Base-by-base conservation (phyloP, 2,797 vertebrate species). In the Acomys russatus region DNA sequence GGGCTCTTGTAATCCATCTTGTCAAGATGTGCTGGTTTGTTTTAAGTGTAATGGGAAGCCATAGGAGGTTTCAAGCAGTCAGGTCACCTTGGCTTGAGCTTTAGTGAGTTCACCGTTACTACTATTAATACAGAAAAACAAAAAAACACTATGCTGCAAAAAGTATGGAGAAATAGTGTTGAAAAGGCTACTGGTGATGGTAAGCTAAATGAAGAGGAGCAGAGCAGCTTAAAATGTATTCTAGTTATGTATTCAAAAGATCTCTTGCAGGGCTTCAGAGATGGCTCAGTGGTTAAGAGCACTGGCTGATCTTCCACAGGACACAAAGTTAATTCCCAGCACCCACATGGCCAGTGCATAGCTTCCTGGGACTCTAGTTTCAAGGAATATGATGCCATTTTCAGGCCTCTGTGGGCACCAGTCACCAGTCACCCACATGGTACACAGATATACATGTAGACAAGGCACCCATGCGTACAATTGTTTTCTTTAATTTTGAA, bases 111-210 rank as follows among this genome's bases (percentile, higher is more conserved):
- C 70, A 56, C 25, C 44, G 2, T 73, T 71, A 23, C 49, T 92
- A 59, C 18, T 86, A n/a, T 9, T 86, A 70, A 15, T 89, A 63
- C 79, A 38, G 70, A 95, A 70, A 44, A 44, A 44, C 44, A 44
- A 44, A 44, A 44, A 44, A 78, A 71, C 33, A 59, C 25, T 64
- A 3, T 78, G 38, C 25, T 70, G 70, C 30, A 90, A 88, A 4
- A 73, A 28, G 9, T 11, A 54, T 30, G n/a, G 51, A n/a, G 59
- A 49, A 88, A 23, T 22, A 25, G 73, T 25, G 9, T 64, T 92
- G 44, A 91, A 92, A 95, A 94, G 38, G 12, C 76, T 78, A 83
- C 61, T 77, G n/a, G 56, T 83, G 56, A 70, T 74, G 35, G 64
- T 92, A 71, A 77, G 63, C 77, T 30, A 3, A 78, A 70, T 56